These are phyloP conservation scores for Belgica antarctica DNA, from an alignment of 2,888 invertebrate species.

Conservation along the genomic window DNA sequence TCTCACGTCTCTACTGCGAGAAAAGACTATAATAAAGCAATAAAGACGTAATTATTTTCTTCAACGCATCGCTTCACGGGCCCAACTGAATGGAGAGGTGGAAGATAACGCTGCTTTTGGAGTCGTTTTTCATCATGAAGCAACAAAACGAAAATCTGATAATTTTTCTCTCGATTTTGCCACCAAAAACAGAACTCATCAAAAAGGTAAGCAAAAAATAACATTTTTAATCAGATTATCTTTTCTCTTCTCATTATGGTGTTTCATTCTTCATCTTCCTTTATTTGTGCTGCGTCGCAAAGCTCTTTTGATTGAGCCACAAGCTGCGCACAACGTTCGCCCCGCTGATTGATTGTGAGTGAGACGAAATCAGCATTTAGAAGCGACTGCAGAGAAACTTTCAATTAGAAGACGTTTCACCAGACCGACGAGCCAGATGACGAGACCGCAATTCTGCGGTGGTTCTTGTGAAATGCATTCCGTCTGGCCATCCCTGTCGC, in stretches of 20 bases:
- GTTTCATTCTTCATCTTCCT: not conserved
- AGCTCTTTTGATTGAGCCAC: conserved; percentile 14
- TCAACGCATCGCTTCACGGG: not conserved
- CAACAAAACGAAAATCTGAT: not conserved
- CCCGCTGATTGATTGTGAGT: not conserved
- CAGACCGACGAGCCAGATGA: too few species aligned
- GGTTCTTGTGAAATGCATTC: not conserved
- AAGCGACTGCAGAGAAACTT: too few species aligned
- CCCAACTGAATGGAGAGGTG: conserved; percentile 4
- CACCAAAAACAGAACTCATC: not conserved
- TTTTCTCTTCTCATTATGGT: conserved; percentile 29
- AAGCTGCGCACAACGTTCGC: not conserved
- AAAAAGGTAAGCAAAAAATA: not conserved
- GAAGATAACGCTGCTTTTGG: too few species aligned
- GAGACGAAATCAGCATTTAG: too few species aligned
- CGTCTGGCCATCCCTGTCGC: not conserved
- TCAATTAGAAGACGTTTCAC: not conserved
- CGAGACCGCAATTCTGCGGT: not conserved
- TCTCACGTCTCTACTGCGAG: not conserved
- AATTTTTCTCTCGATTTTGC: too few species aligned
- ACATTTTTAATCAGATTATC: conserved; percentile 33
- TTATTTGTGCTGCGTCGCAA: not conserved
- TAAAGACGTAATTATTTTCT: conserved; percentile 31
- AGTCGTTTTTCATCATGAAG: not conserved
- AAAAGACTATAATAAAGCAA: conserved; percentile 30